Percentiles rank a stretch among this genome's conserved stretches.
Evolutionary conservation across 1,140 invertebrate species (phyloP).

Genomic region (Drosophila teissieri): DNA sequence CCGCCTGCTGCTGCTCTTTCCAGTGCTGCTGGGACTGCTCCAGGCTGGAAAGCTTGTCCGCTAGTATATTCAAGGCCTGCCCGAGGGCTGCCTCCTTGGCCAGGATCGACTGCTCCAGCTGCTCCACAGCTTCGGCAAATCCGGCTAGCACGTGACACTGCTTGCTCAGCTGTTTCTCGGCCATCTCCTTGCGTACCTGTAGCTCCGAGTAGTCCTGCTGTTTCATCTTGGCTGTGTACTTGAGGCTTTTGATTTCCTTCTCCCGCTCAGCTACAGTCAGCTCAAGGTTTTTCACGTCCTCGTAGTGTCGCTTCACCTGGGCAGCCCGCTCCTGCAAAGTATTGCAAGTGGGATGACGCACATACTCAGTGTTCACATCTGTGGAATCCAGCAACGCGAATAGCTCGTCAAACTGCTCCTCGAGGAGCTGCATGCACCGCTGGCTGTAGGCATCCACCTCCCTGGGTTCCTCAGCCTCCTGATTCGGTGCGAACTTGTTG

Average conservation of each 20-base stretch:
- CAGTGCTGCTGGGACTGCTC: constrained; percentile 60
- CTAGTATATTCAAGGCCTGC: constrained; percentile 48
- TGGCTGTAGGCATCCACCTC: constrained; percentile 90
- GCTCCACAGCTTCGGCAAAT: constrained; percentile 64
- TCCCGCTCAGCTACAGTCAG: constrained; percentile 94
- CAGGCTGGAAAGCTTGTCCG: constrained; percentile 50
- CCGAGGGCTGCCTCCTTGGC: constrained; percentile 59
- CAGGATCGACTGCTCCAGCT: constrained; percentile 59
- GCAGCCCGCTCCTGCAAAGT: constrained; percentile 92
- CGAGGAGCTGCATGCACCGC: constrained; percentile 86
- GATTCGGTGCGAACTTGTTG: constrained; percentile 55
- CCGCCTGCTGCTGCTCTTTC: constrained; percentile 55
- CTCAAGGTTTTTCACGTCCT: constrained; percentile 94
- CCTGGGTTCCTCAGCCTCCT: constrained; percentile 90
- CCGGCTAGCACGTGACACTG: constrained; percentile 86
- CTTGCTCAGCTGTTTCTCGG: constrained; percentile 95
- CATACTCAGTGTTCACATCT: constrained; percentile 87
- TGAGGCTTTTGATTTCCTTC: constrained; percentile 93
- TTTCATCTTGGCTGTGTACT: constrained; percentile 92
- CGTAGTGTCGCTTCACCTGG: constrained; percentile 93
- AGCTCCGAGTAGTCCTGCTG: constrained; percentile 97
- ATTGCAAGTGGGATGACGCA: constrained; percentile 85
- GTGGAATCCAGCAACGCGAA: constrained; percentile 90
- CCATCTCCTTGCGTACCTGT: constrained; percentile 94
- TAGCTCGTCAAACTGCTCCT: constrained; percentile 87